Conservation (phyloP, 2,888 invertebrate species). For the Harmothoe impar region DNA sequence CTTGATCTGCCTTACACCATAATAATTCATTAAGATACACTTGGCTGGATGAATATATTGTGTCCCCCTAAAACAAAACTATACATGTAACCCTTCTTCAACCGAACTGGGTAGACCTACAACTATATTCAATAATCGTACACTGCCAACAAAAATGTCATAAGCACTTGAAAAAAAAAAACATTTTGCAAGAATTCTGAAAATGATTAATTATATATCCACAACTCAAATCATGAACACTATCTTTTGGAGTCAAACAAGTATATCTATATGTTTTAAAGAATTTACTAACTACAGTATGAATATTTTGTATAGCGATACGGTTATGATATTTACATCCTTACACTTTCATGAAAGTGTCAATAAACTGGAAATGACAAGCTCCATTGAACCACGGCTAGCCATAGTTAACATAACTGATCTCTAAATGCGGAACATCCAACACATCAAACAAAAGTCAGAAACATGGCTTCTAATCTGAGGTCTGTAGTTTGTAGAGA, state of each 20-base stretch:
- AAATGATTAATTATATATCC: neutral
- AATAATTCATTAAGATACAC: neutral
- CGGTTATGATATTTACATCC: conserved; percentile 19
- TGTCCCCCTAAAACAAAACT: neutral
- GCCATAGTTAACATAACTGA: neutral
- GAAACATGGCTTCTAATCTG: neutral
- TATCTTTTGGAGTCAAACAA: neutral
- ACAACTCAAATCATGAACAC: neutral
- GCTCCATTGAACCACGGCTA: neutral
- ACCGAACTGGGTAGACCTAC: neutral
- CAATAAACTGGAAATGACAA: neutral
- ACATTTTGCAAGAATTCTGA: neutral
- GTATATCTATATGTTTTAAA: conserved; percentile 3
- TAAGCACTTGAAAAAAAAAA: neutral
- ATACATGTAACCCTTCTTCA: neutral
- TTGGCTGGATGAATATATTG: neutral
- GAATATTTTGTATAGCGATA: conserved; percentile 15
- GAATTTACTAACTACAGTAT: neutral
- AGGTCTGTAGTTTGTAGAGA: neutral
- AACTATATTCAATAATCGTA: neutral
- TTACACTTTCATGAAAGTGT: neutral
- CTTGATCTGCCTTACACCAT: neutral
- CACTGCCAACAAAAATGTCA: neutral
- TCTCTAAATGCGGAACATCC: neutral
- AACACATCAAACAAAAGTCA: neutral